phyloP scores from a whole-genome alignment of 2,888 invertebrate genomes.

The Tetragnatha montana region DNA sequence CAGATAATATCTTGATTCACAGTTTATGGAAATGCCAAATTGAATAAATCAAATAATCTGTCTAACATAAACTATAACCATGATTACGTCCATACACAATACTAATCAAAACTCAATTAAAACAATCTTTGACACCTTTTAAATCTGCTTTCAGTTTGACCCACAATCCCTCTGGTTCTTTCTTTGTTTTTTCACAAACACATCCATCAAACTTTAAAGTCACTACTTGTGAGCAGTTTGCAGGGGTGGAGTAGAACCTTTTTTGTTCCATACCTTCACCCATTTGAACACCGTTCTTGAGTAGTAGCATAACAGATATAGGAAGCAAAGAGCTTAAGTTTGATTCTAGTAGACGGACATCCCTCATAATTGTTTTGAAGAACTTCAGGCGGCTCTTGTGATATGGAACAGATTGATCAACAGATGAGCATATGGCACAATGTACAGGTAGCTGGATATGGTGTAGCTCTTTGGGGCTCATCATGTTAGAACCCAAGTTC shows the following conservation, averaged over 20 bases:
- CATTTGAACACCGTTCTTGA: slow-evolving; percentile 24
- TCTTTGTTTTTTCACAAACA: background rate
- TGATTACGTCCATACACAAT: too few species aligned
- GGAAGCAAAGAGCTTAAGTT: slow-evolving; percentile 7
- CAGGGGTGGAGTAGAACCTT: slow-evolving; percentile 40
- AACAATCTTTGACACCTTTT: slow-evolving; percentile 46
- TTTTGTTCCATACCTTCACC: slow-evolving; percentile 53
- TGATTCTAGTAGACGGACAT: slow-evolving; percentile 5
- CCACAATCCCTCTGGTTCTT: slow-evolving; percentile 29
- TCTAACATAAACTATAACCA: too few species aligned
- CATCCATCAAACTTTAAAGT: slow-evolving; percentile 27
- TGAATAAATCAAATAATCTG: too few species aligned
- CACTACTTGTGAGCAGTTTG: slow-evolving; percentile 17
- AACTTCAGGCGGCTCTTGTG: slow-evolving; percentile 34
- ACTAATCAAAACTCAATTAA: too few species aligned
- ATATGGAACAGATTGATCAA: slow-evolving; percentile 9
- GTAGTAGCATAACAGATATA: slow-evolving; percentile 42
- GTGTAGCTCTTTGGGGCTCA: slow-evolving; percentile 57
- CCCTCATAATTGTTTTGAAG: slow-evolving; percentile 27
- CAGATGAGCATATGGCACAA: slow-evolving; percentile 9
- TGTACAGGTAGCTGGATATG: slow-evolving; percentile 41
- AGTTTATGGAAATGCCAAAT: too few species aligned
- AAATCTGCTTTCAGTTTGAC: slow-evolving; percentile 61
- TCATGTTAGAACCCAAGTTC: slow-evolving; percentile 60
- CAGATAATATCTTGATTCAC: too few species aligned